Evolutionary conservation across 2,888 invertebrate species (phyloP), one percentile per base, ranked within the genome.

Genomic region (Zaprionus lineosus): DNA sequence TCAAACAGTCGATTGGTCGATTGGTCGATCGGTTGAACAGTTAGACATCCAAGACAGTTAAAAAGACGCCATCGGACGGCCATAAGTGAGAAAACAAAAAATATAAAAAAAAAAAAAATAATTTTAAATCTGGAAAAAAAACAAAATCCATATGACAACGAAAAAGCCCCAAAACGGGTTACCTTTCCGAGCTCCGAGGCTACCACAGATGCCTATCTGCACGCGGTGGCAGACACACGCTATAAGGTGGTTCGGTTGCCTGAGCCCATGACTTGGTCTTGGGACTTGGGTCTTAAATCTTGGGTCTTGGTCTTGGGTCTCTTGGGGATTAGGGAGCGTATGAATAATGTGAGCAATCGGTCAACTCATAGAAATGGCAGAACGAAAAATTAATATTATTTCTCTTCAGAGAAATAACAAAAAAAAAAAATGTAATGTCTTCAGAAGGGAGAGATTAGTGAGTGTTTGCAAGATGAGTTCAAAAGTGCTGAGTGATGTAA

Each of bases 21-120:
- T 3, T 12, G 11, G 3, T 21, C 44, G 2, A 21, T 34, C 21
- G 2, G 14, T 15, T 19, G 39, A 34, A 61, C 66, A 68, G 47
- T 61, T 62, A 43, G 64, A 64, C 64, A 63, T 41, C 12, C 51
- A 31, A 50, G 48, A 33, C 65, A 48, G 39, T 62, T 43, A 52
- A 70, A 44, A 51, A 52, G 51, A 51, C 50, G 48, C 41, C 41
- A 43, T 53, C 39, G 33, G 6, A 44, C 51, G 39, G 48, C 59
- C 70, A 68, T 83, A 79, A 82, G 78, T 82, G 79, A 58, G 70
- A 66, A 74, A 78, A 71, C 63, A 67, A 56, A 57, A 33, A 76
- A 52, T n/a, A 74, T 70, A 74, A 78, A 71, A 63, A 67, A 56
- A 57, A 33, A 76, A 52, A 60, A 39, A 55, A 34, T 57, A 37